Base-by-base conservation (phyloP, 2,888 invertebrate genomes). In the Athalia cordata region DNA sequence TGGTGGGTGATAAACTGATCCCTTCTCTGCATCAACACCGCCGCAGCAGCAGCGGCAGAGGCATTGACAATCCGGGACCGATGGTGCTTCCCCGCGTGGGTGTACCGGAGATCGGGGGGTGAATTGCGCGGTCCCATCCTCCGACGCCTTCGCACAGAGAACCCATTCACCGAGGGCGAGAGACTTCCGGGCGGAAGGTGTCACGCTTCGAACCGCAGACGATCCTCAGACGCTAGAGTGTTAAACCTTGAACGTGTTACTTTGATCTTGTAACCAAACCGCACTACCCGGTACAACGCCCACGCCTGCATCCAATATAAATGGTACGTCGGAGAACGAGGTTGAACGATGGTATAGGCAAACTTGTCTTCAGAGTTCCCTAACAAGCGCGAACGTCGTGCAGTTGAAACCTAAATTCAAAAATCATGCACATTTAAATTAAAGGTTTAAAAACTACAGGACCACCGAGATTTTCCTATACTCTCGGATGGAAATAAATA, bases 181-280 rank as follows among this genome's bases (percentile, higher is more conserved):
- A 29, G 62, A 64, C 52, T 62, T 75, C 75, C 75, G 75, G 62
- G 29, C 62, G 72, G 75, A 72, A 72, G 72, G 72, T 72, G 72
- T 72, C 45, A 59, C 72, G 47, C 29, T 29, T 29, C 29, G 29
- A 29, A 29, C 29, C 29, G 29, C 55, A 55, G 55, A 9, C 55
- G n/a, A 9, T 55, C 55, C 55, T 55, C 55, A n/a, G 29, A 29
- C 29, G 29, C 29, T 29, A 29, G 29, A 29, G 29, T 29, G 29
- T 29, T 29, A 29, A 29, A 29, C 29, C 29, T 29, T 29, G 29
- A 29, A 29, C 29, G 29, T 9, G 0, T 4, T 11, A 55, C 55
- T 55, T 55, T 55, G 55, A 55, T 55, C 55, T 55, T n/a, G 4
- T 55, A 55, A 55, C 6, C n/a, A 43, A 5, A 13, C 15, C 62